Conservation (phyloP, 2,113 vertebrate genomes). For the Zootoca vivipara region DNA sequence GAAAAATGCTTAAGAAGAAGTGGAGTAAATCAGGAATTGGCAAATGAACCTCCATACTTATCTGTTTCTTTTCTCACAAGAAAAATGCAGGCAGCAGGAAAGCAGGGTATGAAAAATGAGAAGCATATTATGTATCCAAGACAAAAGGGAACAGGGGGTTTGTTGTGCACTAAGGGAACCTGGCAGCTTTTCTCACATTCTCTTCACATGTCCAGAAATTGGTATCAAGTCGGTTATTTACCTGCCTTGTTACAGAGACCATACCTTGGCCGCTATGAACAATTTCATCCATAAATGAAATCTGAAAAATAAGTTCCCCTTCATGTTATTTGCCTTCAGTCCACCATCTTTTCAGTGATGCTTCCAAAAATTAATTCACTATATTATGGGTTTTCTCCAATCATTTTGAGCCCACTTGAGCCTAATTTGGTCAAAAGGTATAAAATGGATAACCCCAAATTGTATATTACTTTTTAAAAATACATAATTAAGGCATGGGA, state of each 20-base stretch:
- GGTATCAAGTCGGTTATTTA: background rate
- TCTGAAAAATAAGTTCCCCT: too few relatives aligned
- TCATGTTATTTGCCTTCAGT: too few relatives aligned
- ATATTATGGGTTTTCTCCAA: too few relatives aligned
- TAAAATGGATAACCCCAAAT: too few relatives aligned
- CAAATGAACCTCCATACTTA: constrained; percentile 66
- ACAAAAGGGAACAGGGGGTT: constrained; percentile 52
- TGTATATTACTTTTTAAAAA: too few relatives aligned
- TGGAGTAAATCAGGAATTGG: constrained; percentile 53
- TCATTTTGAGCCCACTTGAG: too few relatives aligned
- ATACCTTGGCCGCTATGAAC: too few relatives aligned
- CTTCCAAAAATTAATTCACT: too few relatives aligned
- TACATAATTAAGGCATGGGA: too few relatives aligned
- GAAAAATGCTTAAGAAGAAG: background rate
- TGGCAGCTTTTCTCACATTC: background rate
- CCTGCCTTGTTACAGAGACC: background rate
- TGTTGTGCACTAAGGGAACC: background rate
- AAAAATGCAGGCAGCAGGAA: constrained; percentile 66
- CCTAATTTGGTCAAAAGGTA: too few relatives aligned
- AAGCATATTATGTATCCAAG: constrained; percentile 51
- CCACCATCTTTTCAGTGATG: too few relatives aligned
- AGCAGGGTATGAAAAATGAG: constrained; percentile 69
- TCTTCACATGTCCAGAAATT: background rate
- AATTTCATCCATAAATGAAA: too few relatives aligned
- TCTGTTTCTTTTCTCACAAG: constrained; percentile 58